These are phyloP conservation scores for Pandemis cinnamomeana DNA, from an alignment of 2,888 invertebrate species.

Conservation along the genomic window DNA sequence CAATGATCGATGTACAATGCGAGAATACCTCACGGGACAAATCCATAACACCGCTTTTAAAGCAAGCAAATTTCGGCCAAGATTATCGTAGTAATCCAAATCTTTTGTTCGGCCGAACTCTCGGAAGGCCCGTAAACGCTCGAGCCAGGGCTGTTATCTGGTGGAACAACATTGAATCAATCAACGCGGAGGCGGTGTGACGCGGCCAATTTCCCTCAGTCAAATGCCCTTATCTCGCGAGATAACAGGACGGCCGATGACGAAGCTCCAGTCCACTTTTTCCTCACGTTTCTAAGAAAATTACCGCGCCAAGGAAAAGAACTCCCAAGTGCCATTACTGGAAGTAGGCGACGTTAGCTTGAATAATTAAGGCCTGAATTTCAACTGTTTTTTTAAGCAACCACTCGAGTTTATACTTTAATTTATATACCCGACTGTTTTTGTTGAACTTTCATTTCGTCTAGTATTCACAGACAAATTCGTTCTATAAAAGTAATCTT, in stretches of 20 bases:
- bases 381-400: background rate
- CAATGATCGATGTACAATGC: too few relatives aligned
- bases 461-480: too few relatives aligned
- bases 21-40: background rate
- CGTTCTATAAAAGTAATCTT: too few relatives aligned
- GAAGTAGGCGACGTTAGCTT: slow-evolving; percentile 36
- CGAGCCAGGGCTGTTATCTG: slow-evolving; percentile 7
- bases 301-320: slow-evolving; percentile 35
- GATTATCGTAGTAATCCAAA: background rate
- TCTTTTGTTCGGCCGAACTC: background rate
- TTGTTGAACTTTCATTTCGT: background rate
- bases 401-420: background rate
- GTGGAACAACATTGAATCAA: slow-evolving; percentile 22
- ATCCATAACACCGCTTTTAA: background rate
- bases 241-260: slow-evolving; percentile 41
- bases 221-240: slow-evolving; percentile 35
- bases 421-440: background rate
- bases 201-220: slow-evolving; percentile 30
- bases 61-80: background rate
- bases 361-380: slow-evolving; percentile 34
- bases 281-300: slow-evolving; percentile 34
- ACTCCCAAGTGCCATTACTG: slow-evolving; percentile 38
- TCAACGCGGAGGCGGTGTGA: slow-evolving; percentile 17
- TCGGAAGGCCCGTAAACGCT: background rate
- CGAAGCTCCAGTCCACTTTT: slow-evolving; percentile 39